Evolutionary conservation across 2,113 vertebrate genomes (phyloP), one percentile per base, ranked within the genome.

Genomic region (Canis aureus): DNA sequence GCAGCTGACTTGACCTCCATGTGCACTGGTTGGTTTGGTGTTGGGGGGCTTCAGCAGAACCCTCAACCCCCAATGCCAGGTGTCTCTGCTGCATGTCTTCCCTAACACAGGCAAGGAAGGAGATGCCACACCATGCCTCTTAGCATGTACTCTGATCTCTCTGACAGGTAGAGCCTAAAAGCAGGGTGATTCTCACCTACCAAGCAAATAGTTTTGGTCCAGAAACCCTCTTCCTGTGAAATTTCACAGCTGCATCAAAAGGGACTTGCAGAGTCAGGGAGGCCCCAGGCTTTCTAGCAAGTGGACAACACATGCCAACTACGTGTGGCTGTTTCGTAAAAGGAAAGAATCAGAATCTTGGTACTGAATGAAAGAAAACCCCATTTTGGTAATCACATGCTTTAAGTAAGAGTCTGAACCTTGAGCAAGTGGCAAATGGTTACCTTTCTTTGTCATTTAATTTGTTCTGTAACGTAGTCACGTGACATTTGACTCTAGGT

Each of bases 381-480:
- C 20, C 2, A 1, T 86, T 97, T 96, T 83, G 49, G 84, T 53
- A 27, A 82, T 10, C 93, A 96, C 76, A 55, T 89, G 81, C 91
- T 95, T 88, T 91, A 95, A 93, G 38, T 66, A 97, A 96, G 91
- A 97, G 97, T 83, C 88, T 87, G 74, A 67, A 12, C 96, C 91
- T 96, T 69, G 91, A 97, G 86, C 79, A 89, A 84, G 69, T 91
- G 87, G 83, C 16, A 90, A 97, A 76, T 90, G 13, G 29, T 89
- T 78, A 51, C 0, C 2, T 59, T 96, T 86, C 85, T n/a, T 96
- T 94, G 12, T 62, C 73, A 17, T 89, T 97, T 62, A n/a, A 59
- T 97, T 96, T 95, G 85, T n/a, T 92, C 64, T n/a, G 0, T 80
- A 71, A 80, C 57, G 64, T 76, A 13, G 69, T 67, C 76, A 94